A percentile compares a stretch with the other conserved stretches of the same genome.
Conservation (phyloP, 1,140 invertebrate species). For the Littorina saxatilis region DNA sequence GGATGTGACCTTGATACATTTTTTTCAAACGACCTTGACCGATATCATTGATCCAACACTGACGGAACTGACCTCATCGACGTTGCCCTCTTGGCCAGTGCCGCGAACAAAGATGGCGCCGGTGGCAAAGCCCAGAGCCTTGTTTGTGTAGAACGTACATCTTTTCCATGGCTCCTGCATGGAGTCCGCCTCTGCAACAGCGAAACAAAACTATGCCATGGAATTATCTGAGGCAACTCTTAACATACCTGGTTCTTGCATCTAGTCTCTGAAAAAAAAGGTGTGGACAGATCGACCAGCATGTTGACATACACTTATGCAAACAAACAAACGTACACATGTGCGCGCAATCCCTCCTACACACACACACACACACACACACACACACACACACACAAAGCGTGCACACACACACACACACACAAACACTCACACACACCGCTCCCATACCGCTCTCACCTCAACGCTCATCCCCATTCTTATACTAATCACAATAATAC, state of each 20-base stretch:
- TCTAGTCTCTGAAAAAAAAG: too few relatives aligned
- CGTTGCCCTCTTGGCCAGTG: constrained; percentile 86
- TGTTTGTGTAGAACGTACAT: constrained; percentile 94
- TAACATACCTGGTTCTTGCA: too few relatives aligned
- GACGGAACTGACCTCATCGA: constrained; percentile 79
- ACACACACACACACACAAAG: background rate
- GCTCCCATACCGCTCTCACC: too few relatives aligned
- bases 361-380: background rate
- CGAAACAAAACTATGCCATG: background rate
- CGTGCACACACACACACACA: too few relatives aligned
- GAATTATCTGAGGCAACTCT: too few relatives aligned
- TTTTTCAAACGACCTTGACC: too few relatives aligned
- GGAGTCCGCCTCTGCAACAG: constrained; percentile 57
- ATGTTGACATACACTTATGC: background rate
- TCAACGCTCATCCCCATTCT: too few relatives aligned
- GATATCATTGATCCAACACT: background rate
- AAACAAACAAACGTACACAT: background rate
- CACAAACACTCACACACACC: too few relatives aligned
- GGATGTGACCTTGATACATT: too few relatives aligned
- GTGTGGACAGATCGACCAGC: background rate
- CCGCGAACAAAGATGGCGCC: constrained; percentile 95
- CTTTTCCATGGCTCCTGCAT: constrained; percentile 85
- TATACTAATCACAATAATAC: too few relatives aligned
- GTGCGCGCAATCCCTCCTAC: too few relatives aligned
- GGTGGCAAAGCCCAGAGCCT: constrained; percentile 93